Evolutionary conservation across 2,797 vertebrate species (phyloP).

Genomic region (Pangasius djambal): DNA sequence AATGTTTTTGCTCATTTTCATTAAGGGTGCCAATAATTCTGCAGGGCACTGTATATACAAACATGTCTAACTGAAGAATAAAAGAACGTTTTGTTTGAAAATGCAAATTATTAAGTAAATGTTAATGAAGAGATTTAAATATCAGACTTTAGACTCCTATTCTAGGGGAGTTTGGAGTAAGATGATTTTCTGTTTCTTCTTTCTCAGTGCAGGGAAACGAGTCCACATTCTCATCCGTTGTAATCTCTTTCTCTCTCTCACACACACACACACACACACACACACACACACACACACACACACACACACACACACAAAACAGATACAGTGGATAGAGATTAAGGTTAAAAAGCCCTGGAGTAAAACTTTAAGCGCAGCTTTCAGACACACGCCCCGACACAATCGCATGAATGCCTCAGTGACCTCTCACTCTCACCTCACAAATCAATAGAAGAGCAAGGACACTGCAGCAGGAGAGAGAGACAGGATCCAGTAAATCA

Average conservation of each 20-base stretch:
- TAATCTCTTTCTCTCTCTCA: not conserved
- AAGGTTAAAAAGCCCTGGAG: not conserved
- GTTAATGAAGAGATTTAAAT: not conserved
- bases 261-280: too few species aligned
- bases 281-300: not conserved
- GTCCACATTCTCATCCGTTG: not conserved
- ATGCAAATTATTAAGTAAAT: not conserved
- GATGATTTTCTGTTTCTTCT: not conserved
- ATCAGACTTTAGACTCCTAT: not conserved
- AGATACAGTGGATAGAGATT: not conserved
- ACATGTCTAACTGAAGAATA: not conserved
- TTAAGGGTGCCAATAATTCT: not conserved
- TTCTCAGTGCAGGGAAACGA: not conserved
- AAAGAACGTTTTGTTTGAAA: not conserved
- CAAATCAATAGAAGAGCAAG: constrained; percentile 57
- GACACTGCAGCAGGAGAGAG: constrained; percentile 31
- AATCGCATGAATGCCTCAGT: too few species aligned
- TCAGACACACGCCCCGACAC: not conserved
- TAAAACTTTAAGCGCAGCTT: not conserved
- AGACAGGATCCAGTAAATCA: constrained; percentile 54
- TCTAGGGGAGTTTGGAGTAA: not conserved
- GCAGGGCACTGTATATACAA: not conserved
- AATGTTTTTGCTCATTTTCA: not conserved
- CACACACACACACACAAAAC: not conserved
- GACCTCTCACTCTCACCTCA: constrained; percentile 19